Conservation (phyloP, 2,888 invertebrate species). For the Oscheius onirici region DNA sequence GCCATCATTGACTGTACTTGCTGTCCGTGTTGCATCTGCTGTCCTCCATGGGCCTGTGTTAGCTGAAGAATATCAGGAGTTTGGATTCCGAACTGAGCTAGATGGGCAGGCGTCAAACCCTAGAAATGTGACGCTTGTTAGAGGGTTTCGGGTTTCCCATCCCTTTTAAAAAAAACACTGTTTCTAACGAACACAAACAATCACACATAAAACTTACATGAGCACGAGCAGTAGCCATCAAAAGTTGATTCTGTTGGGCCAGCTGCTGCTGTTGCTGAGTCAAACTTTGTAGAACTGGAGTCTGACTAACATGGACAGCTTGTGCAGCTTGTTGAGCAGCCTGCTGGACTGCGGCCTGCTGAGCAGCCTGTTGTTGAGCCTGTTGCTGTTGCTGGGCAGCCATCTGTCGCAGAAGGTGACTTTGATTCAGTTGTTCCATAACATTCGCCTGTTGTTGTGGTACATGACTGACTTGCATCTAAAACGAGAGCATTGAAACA, state of each 20-base stretch:
- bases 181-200: no score
- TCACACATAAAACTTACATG: no score
- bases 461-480: slow-evolving; percentile 4
- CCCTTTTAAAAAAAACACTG: no score
- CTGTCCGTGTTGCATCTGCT: neutral
- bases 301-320: neutral
- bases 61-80: slow-evolving; percentile 17
- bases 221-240: neutral
- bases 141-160: no score
- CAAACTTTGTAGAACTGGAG: neutral
- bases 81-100: slow-evolving; percentile 21
- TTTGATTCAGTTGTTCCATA: slow-evolving; percentile 16
- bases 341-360: neutral
- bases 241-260: neutral
- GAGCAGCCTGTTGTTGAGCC: slow-evolving; percentile 13
- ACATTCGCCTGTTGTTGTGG: slow-evolving; percentile 1
- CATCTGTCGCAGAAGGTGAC: slow-evolving; percentile 13
- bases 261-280: neutral
- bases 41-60: neutral
- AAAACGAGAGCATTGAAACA: neutral
- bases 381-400: slow-evolving; percentile 7
- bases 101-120: slow-evolving; percentile 9
- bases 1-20: neutral
- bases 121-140: neutral
- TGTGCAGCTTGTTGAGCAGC: neutral